phyloP scores from a whole-genome alignment of 2,113 vertebrate species.

The Thymallus thymallus region DNA sequence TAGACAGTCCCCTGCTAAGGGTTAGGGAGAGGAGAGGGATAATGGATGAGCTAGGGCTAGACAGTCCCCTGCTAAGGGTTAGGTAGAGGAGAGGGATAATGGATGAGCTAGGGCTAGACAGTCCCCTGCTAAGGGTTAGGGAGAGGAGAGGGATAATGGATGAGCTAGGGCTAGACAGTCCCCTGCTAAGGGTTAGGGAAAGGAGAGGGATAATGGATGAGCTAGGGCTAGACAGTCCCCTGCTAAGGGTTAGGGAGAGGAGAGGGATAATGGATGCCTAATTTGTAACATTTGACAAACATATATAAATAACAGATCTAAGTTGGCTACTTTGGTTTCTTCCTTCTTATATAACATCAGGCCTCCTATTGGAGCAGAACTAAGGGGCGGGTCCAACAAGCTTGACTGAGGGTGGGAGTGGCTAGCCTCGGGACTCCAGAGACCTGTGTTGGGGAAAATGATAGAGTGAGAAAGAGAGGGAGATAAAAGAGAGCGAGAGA shows the following conservation, averaged over 20 bases:
- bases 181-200: conserved; percentile 18
- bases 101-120: conserved; percentile 22
- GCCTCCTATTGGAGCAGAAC: conserved; percentile 37
- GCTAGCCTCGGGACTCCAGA: conserved; percentile 74
- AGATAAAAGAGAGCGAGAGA: not conserved
- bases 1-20: conserved; percentile 27
- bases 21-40: conserved; percentile 15
- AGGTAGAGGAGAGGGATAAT: conserved; percentile 18
- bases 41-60: conserved; percentile 20
- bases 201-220: not conserved
- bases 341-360: conserved; percentile 40
- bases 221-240: conserved; percentile 18
- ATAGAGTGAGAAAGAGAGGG: not conserved
- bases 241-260: conserved; percentile 13
- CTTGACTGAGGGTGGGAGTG: not conserved
- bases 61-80: conserved; percentile 22
- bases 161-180: conserved; percentile 18
- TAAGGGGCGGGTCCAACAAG: conserved; percentile 22
- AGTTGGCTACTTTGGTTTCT: conserved; percentile 57
- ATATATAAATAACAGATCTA: conserved; percentile 51
- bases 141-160: conserved; percentile 23
- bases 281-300: conserved; percentile 33
- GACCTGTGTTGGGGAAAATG: conserved; percentile 53
- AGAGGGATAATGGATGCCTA: conserved; percentile 26
- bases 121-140: conserved; percentile 20